phyloP scores from a whole-genome alignment of 1,140 invertebrate genomes.

The Pollicipes pollicipes region DNA sequence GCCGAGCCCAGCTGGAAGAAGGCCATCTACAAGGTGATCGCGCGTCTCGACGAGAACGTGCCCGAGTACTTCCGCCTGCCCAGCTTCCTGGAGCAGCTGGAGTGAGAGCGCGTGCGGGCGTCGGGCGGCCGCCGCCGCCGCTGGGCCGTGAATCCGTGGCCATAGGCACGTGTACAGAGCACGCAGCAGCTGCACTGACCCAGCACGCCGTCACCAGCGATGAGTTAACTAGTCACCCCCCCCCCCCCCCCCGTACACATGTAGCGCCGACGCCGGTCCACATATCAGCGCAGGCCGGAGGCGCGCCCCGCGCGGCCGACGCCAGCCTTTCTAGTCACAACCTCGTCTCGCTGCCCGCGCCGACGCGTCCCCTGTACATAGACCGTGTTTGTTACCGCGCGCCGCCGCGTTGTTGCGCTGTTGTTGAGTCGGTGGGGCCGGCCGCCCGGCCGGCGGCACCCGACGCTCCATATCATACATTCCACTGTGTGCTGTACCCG shows the following conservation, averaged over 20 bases:
- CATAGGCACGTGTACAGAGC: background rate
- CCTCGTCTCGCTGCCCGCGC: no score
- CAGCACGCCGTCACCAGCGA: background rate
- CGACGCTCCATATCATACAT: background rate
- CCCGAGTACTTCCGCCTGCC: slow-evolving; percentile 99
- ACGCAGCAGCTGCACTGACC: background rate
- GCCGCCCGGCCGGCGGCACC: no score
- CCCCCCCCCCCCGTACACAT: no score
- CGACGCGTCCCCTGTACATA: background rate
- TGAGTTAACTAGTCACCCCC: background rate
- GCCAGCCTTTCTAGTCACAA: background rate
- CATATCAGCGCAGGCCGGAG: background rate
- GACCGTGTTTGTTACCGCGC: background rate
- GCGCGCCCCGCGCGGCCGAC: no score
- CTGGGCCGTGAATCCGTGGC: background rate
- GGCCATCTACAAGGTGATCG: slow-evolving; percentile 99
- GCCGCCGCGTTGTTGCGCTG: background rate
- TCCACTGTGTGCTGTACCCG: background rate
- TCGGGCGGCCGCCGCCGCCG: no score
- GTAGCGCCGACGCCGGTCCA: no score
- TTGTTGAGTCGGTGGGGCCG: background rate
- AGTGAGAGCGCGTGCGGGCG: slow-evolving; percentile 32
- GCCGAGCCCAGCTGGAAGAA: slow-evolving; percentile 99
- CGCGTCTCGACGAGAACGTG: slow-evolving; percentile 90
- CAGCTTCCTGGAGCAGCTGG: slow-evolving; percentile 96